phyloP scores from a whole-genome alignment of 1,140 invertebrate genomes.

The Phocides pigmalion region DNA sequence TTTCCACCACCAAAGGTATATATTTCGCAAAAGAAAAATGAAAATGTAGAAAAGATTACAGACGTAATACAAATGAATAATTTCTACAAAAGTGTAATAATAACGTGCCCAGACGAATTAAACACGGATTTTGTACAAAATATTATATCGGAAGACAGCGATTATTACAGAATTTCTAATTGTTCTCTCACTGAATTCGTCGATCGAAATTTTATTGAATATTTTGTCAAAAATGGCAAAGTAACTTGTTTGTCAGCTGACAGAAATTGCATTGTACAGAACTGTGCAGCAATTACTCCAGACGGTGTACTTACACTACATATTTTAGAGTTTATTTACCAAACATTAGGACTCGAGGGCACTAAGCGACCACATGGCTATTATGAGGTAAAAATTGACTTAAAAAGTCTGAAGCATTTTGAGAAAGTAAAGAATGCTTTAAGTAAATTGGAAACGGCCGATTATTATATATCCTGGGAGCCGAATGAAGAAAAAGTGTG shows the following conservation, averaged over 20 bases:
- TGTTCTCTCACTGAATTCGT: constrained; percentile 62
- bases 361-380: constrained; percentile 55
- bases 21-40: constrained; percentile 40
- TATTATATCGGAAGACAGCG: constrained; percentile 58
- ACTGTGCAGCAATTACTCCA: constrained; percentile 64
- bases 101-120: constrained; percentile 70
- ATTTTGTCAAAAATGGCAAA: constrained; percentile 63
- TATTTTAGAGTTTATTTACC: constrained; percentile 57
- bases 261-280: constrained; percentile 65
- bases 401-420: constrained; percentile 52
- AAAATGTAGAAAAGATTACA: constrained; percentile 42
- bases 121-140: constrained; percentile 53
- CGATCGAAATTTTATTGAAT: constrained; percentile 62
- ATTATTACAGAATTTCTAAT: constrained; percentile 62
- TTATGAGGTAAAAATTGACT: constrained; percentile 61
- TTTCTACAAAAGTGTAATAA: constrained; percentile 67
- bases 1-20: constrained; percentile 68
- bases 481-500: constrained; percentile 61
- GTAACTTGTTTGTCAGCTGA: constrained; percentile 59
- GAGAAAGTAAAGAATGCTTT: constrained; percentile 49
- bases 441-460: constrained; percentile 57
- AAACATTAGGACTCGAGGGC: constrained; percentile 70
- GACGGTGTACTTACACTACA: constrained; percentile 66
- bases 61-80: constrained; percentile 53
- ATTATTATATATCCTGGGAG: constrained; percentile 67